phyloP scores from a whole-genome alignment of 35 echinoderm and acorn worm genomes.

The Holothuria glaberrima region DNA sequence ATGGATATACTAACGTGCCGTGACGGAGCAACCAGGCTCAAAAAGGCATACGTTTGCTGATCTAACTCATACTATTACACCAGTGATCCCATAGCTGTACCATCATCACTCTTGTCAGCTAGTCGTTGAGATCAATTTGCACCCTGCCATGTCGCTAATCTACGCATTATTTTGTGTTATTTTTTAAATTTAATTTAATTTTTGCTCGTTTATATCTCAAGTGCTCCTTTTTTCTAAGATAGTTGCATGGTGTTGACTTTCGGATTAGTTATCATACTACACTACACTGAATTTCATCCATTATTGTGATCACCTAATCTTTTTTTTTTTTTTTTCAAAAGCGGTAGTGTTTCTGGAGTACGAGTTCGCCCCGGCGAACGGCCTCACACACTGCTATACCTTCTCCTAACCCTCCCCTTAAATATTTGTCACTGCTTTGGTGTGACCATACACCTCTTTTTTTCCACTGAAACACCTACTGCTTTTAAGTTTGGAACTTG shows the following conservation, averaged over 20 bases:
- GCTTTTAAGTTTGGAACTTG: constrained; percentile 51
- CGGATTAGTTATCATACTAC: constrained; percentile 25
- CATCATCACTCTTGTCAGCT: too few relatives aligned
- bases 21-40: too few relatives aligned
- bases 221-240: constrained; percentile 15
- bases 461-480: constrained; percentile 41
- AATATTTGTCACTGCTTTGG: constrained; percentile 46
- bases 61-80: too few relatives aligned
- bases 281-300: constrained; percentile 40
- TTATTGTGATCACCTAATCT: constrained; percentile 31
- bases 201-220: constrained; percentile 36
- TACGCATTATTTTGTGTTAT: too few relatives aligned
- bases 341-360: constrained; percentile 27
- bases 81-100: too few relatives aligned
- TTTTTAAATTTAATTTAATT: not conserved
- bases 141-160: too few relatives aligned
- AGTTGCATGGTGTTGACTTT: constrained; percentile 49
- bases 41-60: too few relatives aligned
- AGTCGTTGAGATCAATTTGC: too few relatives aligned
- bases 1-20: too few relatives aligned
- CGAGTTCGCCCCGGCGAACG: not conserved
- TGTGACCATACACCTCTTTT: constrained; percentile 54
- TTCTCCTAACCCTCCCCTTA: constrained; percentile 41
- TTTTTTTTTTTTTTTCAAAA: constrained; percentile 19
- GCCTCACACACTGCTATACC: constrained; percentile 15